Base-by-base conservation (phyloP, 2,797 vertebrate species). In the Masticophis lateralis region DNA sequence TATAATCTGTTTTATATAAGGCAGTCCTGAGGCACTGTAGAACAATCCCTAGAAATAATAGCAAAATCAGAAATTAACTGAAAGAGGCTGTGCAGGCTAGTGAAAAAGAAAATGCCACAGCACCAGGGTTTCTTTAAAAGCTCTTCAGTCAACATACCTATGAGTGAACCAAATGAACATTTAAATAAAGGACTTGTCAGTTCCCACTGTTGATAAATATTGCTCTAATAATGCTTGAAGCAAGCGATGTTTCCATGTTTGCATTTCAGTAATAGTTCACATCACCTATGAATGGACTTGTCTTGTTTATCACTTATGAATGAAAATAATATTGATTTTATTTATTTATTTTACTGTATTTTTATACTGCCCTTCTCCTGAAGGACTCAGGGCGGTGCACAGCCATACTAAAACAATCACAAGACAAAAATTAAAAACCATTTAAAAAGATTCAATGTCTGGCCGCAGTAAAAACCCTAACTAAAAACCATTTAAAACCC, bases 31-130 rank as follows among this genome's bases (percentile, higher is more conserved):
- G 2, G 11, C 88, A 51, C 86, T 20, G 47, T 91, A 94, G 59
- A 63, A 91, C 91, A 96, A 94, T 56, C 88, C 92, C 93, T 92
- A 79, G 87, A 56, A 92, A 83, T 16, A 32, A 56, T 22, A 47
- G 4, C 27, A 92, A 91, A 92, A 32, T 28, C 37, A 59, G 55
- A 27, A 88, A 91, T 86, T 3, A 10, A 37, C 83, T 61, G 61
- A 74, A 95, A 89, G 92, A 91, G 61, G 88, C 61, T 88, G 89
- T 56, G 22, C 12, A 79, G 56, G 22, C 32, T 90, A 79, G 0
- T 95, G 93, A 93, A 57, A 91, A 94, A 79, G 92, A 94, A 92
- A 13, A 89, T 92, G 66, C 37, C 94, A 37, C 28, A 93, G 55
- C 51, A 94, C 55, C 66, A 63, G 27, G 88, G 92, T 94, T 91